Base-by-base conservation (phyloP, 2,888 invertebrate species). In the Drosophila affinis region DNA sequence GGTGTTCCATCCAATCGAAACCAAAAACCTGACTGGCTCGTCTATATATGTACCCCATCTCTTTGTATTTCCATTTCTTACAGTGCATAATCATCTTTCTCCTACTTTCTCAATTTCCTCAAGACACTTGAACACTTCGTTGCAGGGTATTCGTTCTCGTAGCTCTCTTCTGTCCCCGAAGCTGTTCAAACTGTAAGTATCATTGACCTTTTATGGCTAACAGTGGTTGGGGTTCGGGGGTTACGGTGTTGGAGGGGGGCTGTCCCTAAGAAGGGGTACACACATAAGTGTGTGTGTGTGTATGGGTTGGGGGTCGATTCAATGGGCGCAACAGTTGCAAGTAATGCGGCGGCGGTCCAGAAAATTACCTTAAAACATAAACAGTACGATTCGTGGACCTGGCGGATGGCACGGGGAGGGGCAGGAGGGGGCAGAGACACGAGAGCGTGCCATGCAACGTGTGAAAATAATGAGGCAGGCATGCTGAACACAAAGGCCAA, bases 401-500 rank as follows among this genome's bases (percentile, higher is more conserved):
- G 5, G 14, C 29, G 29, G 3, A 32, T 9, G 52, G n/a, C 4
- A 21, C 3, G 17, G 39, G 58, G 3, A n/a, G 14, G 21, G 0
- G 3, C 18, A 24, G 24, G 18, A n/a, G 12, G 24, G 3, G 18
- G 9, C 14, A 9, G 17, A 55, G 44, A 46, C 7, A 27, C 10
- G 1, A 53, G 62, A 71, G 86, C 68, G 81, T 81, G 87, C 69
- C 86, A 71, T 51, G 84, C 74, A 59, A 86, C 87, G 83, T 84
- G 83, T 84, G 88, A 88, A 84, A 84, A 84, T 84, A 84, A 87
- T 88, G 86, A 88, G 39, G 83, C 75, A 63, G 72, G 77, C 85
- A 79, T 88, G 86, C 79, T 57, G 64, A 75, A 55, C 73, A 88
- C 88, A 88, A 86, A 76, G 65, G 69, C 68, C 18, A 39, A 39